A percentile compares a stretch with the other conserved stretches of the same genome.
Conservation (phyloP, 2,113 vertebrate genomes). For the Tetraodon nigroviridis region DNA sequence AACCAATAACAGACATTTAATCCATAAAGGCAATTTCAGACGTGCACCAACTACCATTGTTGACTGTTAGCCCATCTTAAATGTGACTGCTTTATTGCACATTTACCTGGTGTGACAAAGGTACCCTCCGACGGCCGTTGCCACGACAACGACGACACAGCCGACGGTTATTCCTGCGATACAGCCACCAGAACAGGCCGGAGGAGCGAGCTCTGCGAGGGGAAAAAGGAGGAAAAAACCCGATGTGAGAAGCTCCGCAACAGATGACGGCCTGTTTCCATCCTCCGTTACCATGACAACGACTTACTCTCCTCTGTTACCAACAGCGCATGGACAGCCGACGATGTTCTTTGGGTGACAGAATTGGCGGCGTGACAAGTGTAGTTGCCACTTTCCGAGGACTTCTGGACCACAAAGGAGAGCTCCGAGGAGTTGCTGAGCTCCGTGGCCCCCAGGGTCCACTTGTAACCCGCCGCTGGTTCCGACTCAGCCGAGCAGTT, state of each 20-base stretch:
- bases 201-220: fast-evolving
- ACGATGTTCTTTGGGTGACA: conserved; percentile 4
- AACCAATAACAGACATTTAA: not conserved
- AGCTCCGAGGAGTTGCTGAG: not conserved
- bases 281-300: not conserved
- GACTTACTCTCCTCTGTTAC: conserved; percentile 17
- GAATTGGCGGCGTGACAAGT: conserved; percentile 13
- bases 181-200: conserved; percentile 7
- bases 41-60: not conserved
- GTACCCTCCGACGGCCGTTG: not conserved
- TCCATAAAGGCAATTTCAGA: not conserved
- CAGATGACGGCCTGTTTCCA: not conserved
- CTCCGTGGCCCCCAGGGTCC: conserved; percentile 13
- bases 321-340: not conserved
- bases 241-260: not conserved
- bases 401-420: not conserved
- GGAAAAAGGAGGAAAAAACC: not conserved
- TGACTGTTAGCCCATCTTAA: too few species aligned
- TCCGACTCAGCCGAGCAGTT: conserved; percentile 45
- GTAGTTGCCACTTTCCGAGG: conserved; percentile 42
- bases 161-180: conserved; percentile 41
- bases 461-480: conserved; percentile 48
- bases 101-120: conserved; percentile 33
- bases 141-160: not conserved
- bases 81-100: not conserved